Evolutionary conservation across 2,113 vertebrate species (phyloP).

Genomic region (Amia ocellicauda): DNA sequence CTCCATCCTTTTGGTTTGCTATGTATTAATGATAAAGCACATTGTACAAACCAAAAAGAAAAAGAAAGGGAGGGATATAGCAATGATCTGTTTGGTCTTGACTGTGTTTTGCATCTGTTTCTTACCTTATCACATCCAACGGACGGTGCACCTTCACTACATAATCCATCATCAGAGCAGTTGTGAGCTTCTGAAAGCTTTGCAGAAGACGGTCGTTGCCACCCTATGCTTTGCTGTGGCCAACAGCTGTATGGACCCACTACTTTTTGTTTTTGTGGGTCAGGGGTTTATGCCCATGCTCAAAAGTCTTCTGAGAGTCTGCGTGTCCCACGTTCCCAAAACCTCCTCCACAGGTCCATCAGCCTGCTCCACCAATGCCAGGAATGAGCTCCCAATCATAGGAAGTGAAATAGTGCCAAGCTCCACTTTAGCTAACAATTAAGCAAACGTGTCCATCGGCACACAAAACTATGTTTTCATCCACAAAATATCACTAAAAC

Average conservation of each 20-base stretch:
- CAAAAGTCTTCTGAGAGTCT: not conserved
- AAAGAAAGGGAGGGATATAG: conserved; percentile 30
- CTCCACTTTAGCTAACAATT: no score
- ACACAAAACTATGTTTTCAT: no score
- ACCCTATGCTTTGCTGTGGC: conserved; percentile 35
- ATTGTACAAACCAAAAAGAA: conserved; percentile 22
- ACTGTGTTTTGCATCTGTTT: conserved; percentile 38
- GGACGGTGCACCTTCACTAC: conserved; percentile 39
- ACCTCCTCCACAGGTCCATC: not conserved
- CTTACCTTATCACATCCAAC: conserved; percentile 43
- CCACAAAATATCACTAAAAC: no score
- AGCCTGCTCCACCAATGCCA: not conserved
- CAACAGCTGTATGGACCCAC: conserved; percentile 43
- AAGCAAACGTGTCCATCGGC: no score
- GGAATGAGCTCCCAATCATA: not conserved
- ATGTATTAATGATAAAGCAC: conserved; percentile 37
- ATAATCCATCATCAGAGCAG: conserved; percentile 11
- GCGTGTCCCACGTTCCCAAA: not conserved
- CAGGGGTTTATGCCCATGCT: conserved; percentile 34
- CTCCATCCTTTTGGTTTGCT: conserved; percentile 28
- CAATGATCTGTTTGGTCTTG: conserved; percentile 33
- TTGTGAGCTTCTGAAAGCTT: conserved; percentile 24
- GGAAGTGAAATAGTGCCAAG: no score
- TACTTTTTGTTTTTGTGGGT: conserved; percentile 41
- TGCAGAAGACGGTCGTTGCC: conserved; percentile 36